These are phyloP conservation scores for Chaetorhynchus papuensis DNA, from an alignment of 2,113 vertebrate species.

Conservation along the genomic window DNA sequence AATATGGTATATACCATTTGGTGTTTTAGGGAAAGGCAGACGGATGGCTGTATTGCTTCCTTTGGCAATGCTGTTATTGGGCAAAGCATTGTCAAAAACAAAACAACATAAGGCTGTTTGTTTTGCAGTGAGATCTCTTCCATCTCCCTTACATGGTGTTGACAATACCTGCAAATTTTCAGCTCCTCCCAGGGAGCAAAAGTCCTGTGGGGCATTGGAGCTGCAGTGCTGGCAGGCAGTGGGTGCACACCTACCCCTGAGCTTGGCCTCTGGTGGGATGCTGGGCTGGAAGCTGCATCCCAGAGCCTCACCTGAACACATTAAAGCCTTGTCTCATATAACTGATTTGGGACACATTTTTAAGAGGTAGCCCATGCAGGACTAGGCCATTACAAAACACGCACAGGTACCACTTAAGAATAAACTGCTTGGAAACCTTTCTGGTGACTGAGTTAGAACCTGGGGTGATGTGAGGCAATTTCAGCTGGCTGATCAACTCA, in stretches of 20 bases:
- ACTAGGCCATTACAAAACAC: neutral
- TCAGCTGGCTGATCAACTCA: neutral
- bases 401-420: neutral
- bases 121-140: neutral
- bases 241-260: neutral
- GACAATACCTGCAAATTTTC: neutral
- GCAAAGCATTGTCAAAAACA: constrained; percentile 18
- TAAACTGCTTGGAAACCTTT: neutral
- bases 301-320: neutral
- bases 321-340: rapidly evolving
- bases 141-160: neutral
- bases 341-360: neutral
- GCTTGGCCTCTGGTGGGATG: neutral
- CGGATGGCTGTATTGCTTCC: constrained; percentile 19
- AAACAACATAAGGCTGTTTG: constrained; percentile 48
- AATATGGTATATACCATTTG: neutral
- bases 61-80: constrained; percentile 30
- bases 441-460: neutral
- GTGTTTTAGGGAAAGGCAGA: constrained; percentile 36
- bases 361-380: neutral
- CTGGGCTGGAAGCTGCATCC: neutral
- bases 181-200: neutral
- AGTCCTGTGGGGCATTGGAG: neutral
- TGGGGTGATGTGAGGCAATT: neutral
- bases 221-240: rapidly evolving